Conservation (phyloP, 2,113 vertebrate genomes). For the Rhipidura dahli region DNA sequence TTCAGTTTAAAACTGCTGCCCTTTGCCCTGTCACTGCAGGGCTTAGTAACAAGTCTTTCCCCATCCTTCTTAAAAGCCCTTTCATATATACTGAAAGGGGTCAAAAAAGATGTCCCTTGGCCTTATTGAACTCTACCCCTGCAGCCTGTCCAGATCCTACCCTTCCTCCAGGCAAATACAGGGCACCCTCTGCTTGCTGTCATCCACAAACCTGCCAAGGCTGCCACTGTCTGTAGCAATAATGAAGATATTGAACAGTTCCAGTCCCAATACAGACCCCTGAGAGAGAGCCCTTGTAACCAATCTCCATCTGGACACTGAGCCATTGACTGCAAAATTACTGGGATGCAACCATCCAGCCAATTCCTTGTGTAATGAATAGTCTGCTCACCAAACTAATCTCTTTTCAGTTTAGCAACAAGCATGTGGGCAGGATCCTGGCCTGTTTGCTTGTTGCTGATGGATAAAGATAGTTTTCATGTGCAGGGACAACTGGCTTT, state of each 20-base stretch:
- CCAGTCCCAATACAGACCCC: accelerated
- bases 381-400: background rate
- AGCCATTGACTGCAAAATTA: background rate
- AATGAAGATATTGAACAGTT: background rate
- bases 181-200: background rate
- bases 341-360: background rate
- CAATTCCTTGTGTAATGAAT: background rate
- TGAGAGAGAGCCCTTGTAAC: background rate
- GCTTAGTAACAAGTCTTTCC: background rate
- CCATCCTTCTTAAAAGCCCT: background rate
- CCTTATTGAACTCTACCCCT: background rate
- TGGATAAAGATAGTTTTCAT: accelerated
- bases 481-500: background rate
- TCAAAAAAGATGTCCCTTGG: background rate
- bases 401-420: background rate
- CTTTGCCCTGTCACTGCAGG: background rate
- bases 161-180: background rate
- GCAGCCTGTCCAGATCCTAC: background rate
- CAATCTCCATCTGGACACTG: background rate
- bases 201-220: background rate
- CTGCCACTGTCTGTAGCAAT: accelerated
- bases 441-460: background rate
- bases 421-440: background rate
- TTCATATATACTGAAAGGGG: background rate
- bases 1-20: background rate